These are phyloP conservation scores for Antedon mediterranea DNA, from an alignment of 53 echinoderm and acorn worm species.

Conservation along the genomic window DNA sequence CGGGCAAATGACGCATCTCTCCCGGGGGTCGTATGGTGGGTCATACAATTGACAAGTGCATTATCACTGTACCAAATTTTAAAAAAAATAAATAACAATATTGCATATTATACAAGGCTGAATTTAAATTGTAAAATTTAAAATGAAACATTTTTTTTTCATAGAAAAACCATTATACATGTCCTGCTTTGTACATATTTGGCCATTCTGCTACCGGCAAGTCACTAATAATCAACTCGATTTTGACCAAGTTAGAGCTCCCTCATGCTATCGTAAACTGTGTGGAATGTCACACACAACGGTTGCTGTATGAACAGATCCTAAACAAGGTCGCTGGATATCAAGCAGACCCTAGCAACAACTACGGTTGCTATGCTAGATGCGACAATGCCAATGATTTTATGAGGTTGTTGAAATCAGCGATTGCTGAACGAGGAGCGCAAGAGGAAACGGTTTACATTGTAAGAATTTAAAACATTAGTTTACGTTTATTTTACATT, in stretches of 20 bases:
- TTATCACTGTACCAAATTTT: background rate
- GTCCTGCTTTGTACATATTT: slow-evolving; percentile 56
- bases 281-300: slow-evolving; percentile 67
- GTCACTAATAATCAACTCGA: slow-evolving; percentile 29
- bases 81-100: background rate
- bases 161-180: slow-evolving; percentile 46
- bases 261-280: slow-evolving; percentile 70
- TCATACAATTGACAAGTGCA: too few species aligned
- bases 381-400: slow-evolving; percentile 82
- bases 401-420: slow-evolving; percentile 48
- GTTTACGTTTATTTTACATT: too few species aligned
- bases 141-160: background rate
- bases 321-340: slow-evolving; percentile 60
- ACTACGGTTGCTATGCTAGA: slow-evolving; percentile 45
- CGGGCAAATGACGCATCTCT: too few species aligned
- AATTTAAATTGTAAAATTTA: background rate
- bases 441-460: slow-evolving; percentile 66
- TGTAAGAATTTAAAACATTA: slow-evolving; percentile 28
- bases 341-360: slow-evolving; percentile 43
- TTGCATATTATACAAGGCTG: background rate
- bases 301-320: slow-evolving; percentile 61
- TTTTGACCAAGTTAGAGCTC: slow-evolving; percentile 18
- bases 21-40: too few species aligned
- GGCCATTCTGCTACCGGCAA: slow-evolving; percentile 84
- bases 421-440: slow-evolving; percentile 32